These are phyloP conservation scores for Zonitis immaculata DNA, from an alignment of 2,888 invertebrate species.

Conservation along the genomic window DNA sequence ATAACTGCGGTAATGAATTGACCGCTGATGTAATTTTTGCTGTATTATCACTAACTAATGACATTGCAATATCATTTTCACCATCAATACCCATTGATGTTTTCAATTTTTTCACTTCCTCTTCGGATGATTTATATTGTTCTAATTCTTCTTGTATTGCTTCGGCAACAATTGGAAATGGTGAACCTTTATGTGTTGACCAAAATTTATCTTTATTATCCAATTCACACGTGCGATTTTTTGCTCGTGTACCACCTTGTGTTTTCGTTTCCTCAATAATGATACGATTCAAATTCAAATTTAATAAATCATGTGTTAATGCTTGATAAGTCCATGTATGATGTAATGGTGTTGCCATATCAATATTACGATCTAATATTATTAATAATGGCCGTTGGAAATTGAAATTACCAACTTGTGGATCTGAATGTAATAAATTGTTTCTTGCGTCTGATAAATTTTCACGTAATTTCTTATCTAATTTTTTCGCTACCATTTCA, in stretches of 20 bases:
- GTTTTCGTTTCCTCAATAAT: conserved; percentile 43
- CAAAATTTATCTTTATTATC: conserved; percentile 89
- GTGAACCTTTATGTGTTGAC: conserved; percentile 89
- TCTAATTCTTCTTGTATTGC: conserved; percentile 98
- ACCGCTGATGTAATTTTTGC: conserved; percentile 92
- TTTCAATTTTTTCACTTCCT: conserved; percentile 93
- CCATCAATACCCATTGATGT: conserved; percentile 90
- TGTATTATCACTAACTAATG: conserved; percentile 88
- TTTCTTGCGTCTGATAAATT: conserved; percentile 95
- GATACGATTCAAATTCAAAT: conserved; percentile 79
- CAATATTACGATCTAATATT: conserved; percentile 88
- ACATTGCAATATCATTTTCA: conserved; percentile 79
- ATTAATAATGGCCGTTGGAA: conserved; percentile 92
- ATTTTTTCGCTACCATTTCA: conserved; percentile 95
- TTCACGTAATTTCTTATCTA: conserved; percentile 95
- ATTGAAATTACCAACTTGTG: conserved; percentile 71
- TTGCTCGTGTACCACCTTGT: conserved; percentile 55
- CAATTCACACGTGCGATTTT: conserved; percentile 85
- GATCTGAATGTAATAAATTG: conserved; percentile 87
- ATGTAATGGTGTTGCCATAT: conserved; percentile 96
- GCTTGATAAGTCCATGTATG: conserved; percentile 99
- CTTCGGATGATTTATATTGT: conserved; percentile 84
- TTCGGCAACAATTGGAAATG: conserved; percentile 93
- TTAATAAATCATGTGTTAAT: conserved; percentile 91
- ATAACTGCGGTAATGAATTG: conserved; percentile 89